phyloP scores from a whole-genome alignment of 2,888 invertebrate genomes.

The Julus scanicus region DNA sequence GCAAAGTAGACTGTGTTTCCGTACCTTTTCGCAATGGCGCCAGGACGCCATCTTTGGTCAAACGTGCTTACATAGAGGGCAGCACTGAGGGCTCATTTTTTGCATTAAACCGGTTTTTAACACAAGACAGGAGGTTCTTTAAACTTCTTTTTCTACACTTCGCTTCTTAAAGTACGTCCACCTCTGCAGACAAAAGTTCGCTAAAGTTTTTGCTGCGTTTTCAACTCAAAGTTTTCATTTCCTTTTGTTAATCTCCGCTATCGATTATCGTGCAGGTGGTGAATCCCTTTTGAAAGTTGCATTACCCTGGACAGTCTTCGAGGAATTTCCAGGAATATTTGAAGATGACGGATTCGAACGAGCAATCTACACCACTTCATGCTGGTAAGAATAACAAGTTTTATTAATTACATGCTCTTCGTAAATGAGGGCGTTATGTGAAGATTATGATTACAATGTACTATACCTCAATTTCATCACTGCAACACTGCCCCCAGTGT shows the following conservation, averaged over 20 bases:
- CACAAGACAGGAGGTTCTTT: conserved; percentile 35
- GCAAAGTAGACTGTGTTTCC: not conserved
- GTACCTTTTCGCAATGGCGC: not conserved
- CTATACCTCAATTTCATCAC: not conserved
- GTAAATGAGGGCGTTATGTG: not conserved
- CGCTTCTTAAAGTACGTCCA: conserved; percentile 10
- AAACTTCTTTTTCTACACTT: not conserved
- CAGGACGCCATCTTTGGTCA: not conserved
- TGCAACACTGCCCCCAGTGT: not conserved
- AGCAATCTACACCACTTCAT: not conserved
- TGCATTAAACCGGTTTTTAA: not conserved
- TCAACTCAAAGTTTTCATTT: not conserved
- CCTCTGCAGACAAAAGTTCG: conserved; percentile 20
- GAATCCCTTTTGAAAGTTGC: not conserved
- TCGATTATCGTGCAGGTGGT: not conserved
- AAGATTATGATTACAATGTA: not conserved
- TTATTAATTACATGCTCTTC: not conserved
- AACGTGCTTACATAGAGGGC: conserved; percentile 19
- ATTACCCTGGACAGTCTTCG: not conserved
- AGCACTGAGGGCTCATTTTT: not conserved
- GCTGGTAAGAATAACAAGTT: not conserved
- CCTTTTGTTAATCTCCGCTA: conserved; percentile 2
- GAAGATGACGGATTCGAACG: not conserved
- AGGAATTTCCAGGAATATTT: not conserved
- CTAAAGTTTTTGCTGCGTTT: not conserved